Evolutionary conservation across 2,797 vertebrate genomes (phyloP), one percentile per base, ranked within the genome.

Genomic region (Microctenopoma stevenorrisi): DNA sequence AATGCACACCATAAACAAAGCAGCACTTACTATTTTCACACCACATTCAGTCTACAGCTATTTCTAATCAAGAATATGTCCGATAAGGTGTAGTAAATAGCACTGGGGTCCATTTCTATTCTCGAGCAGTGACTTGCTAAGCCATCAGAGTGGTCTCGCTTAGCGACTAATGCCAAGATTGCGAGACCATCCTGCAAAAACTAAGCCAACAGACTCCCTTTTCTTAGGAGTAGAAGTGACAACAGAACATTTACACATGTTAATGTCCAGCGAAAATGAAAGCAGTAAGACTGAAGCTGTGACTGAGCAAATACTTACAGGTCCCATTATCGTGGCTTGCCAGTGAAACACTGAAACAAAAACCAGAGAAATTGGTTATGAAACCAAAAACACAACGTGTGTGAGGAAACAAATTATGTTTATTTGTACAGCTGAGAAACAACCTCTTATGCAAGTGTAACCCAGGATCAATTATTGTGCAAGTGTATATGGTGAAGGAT

Each of bases 281-380:
- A 74, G 40, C 9, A 25, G 9, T 7, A 40, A 15, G 2, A 30
- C 43, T 33, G 47, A 35, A 8, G 28, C 7, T 48, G 35, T 25
- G 25, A 42, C 3, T 35, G 28, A 38, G 58, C 37, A 35, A 73
- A 76, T 90, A 94, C 94, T 94, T 93, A 94, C 94, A 78, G 93
- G 93, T 91, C 94, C 94, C 94, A 94, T 95, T 93, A 94, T 94
- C 88, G 94, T 95, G 81, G 94, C 94, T 90, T 95, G 94, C 94
- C 94, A 95, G 85, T 95, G 94, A 92, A 95, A 95, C 93, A 94
- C 94, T 95, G 88, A 76, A 91, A 92, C 13, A 72, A 56, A 86
- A 12, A 38, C 1, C 9, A 79, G 52, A 88, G 33, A 70, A 65
- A 81, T 11, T 3, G 25, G 72, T 89, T 78, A 81, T 61, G 87